Base-by-base conservation (phyloP, 2,888 invertebrate species). In the Hedya salicella region DNA sequence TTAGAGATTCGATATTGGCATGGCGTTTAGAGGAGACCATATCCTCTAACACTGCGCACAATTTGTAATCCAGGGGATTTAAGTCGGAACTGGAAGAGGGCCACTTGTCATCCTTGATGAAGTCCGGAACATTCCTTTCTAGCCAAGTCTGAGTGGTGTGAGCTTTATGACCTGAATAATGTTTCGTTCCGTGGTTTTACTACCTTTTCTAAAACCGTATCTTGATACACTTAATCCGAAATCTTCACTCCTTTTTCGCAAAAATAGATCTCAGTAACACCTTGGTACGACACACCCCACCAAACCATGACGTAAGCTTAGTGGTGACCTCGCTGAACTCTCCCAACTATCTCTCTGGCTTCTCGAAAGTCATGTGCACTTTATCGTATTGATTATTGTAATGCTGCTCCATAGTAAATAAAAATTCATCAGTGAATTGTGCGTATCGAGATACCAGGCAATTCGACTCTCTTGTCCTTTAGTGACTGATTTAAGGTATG, bases 401-500 rank as follows among this genome's bases (percentile, higher is more conserved):
- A 16, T 52, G 39, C n/a, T n/a, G n/a, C n/a, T n/a, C 32, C 3
- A 25, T 4, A 25, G 25, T 6, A 25, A 25, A n/a, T n/a, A 25
- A 25, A 16, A 49, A 32, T 19, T 19, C 39, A 30, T 59, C 13
- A 16, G 50, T 56, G 56, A 9, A 32, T 21, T 46, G 8, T 30
- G 57, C 46, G 46, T 57, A 57, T 46, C 46, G 46, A 14, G 19
- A 46, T 17, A 57, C 30, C 5, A 57, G 57, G 57, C n/a, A 3
- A 32, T 53, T 42, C 60, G 14, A 48, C 49, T 49, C 32, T 70
- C 39, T 67, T 67, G 56, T 36, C 42, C 25, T 57, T 61, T 62
- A 64, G 50, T 39, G 54, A 67, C 60, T 68, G 49, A 63, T 62
- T 42, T 1, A 42, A 46, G 40, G 46, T 42, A 62, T 65, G 54